phyloP scores from a whole-genome alignment of 2,113 vertebrate species.

The Chascanopsetta lugubris region DNA sequence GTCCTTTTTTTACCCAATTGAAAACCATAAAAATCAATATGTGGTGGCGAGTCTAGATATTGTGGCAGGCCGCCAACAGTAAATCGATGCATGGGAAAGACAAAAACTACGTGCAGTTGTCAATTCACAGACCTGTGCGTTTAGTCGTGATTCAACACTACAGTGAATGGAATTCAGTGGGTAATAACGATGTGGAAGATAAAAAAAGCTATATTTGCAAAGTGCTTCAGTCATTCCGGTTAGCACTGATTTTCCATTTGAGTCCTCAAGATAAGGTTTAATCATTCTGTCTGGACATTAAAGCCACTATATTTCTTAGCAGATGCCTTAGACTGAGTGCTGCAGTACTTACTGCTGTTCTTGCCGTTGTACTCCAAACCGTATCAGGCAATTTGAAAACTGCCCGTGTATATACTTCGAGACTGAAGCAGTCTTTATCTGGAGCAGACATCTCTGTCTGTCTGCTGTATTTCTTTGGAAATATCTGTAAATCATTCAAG shows the following conservation, averaged over 20 bases:
- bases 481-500: background rate
- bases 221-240: background rate
- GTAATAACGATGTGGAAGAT: background rate
- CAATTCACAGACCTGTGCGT: background rate
- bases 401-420: background rate
- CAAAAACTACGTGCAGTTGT: background rate
- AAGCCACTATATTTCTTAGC: no score
- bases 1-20: no score
- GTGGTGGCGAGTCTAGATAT: background rate
- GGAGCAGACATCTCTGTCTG: background rate
- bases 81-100: background rate
- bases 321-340: no score
- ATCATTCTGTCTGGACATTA: no score
- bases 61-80: background rate
- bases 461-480: background rate
- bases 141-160: background rate
- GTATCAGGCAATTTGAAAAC: background rate
- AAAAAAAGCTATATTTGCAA: background rate
- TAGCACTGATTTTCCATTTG: background rate
- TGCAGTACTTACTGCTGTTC: no score
- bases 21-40: background rate
- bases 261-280: no score
- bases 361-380: background rate
- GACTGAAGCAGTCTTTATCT: background rate
- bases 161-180: background rate